Conservation (phyloP, 2,888 invertebrate species). For the Trichogramma dendrolimi region DNA sequence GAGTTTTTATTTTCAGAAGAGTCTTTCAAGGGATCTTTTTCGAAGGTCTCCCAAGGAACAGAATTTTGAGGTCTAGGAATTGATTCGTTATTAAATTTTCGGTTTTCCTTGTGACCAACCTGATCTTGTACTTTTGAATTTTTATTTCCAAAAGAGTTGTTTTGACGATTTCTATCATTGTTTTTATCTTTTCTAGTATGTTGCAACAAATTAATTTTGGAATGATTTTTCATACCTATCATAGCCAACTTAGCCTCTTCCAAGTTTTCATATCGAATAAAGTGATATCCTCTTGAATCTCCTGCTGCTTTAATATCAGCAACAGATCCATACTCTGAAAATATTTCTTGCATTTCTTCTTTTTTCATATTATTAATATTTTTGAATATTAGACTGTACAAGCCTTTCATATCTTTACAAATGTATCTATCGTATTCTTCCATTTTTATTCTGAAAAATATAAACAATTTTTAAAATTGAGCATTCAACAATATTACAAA, state of each 20-base stretch:
- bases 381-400: slow-evolving; percentile 26
- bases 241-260: slow-evolving; percentile 29
- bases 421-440: neutral
- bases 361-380: neutral
- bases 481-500: neutral
- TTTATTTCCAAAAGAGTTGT: neutral
- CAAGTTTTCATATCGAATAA: slow-evolving; percentile 32
- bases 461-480: neutral
- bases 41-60: too few relatives aligned
- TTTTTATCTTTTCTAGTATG: neutral
- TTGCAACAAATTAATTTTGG: slow-evolving; percentile 9
- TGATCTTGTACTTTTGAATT: neutral
- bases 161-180: neutral
- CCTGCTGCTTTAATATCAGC: slow-evolving; percentile 25
- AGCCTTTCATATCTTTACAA: slow-evolving; percentile 1
- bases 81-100: neutral
- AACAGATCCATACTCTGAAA: slow-evolving; percentile 38
- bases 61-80: too few relatives aligned
- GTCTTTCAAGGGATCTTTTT: too few relatives aligned
- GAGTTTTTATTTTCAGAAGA: neutral
- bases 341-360: slow-evolving; percentile 32
- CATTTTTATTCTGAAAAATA: slow-evolving; percentile 14
- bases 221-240: slow-evolving; percentile 17
- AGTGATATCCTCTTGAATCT: slow-evolving; percentile 33
- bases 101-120: neutral